These are phyloP conservation scores for Brachyrhaphis roseni DNA, from an alignment of 2,797 vertebrate genomes.

Conservation along the genomic window DNA sequence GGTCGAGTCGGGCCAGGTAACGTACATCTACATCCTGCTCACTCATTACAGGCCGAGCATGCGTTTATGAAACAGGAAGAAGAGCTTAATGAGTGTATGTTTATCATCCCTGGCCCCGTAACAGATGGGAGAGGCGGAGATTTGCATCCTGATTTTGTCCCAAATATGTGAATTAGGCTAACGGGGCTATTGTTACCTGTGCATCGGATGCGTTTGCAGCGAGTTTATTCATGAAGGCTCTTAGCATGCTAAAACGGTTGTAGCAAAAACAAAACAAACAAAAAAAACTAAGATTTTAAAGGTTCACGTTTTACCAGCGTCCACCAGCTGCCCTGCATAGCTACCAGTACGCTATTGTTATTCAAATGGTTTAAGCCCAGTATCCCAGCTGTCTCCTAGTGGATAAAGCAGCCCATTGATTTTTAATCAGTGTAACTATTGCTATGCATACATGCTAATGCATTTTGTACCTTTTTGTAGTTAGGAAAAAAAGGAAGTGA, in stretches of 20 bases:
- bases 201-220: background rate
- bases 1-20: conserved; percentile 56
- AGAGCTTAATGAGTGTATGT: background rate
- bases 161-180: conserved; percentile 48
- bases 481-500: conserved; percentile 11
- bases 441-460: background rate
- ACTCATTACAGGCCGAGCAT: background rate
- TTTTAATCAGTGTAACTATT: background rate
- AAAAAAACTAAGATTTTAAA: background rate
- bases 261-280: background rate
- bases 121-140: background rate
- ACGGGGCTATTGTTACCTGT: conserved; percentile 24
- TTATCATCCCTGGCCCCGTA: background rate
- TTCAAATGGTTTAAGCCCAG: conserved; percentile 49
- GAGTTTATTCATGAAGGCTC: background rate
- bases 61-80: background rate
- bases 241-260: background rate
- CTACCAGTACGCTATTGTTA: conserved; percentile 49
- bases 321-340: conserved; percentile 17
- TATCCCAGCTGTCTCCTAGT: conserved; percentile 47
- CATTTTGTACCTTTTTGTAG: background rate
- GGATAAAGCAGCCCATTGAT: conserved; percentile 14
- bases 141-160: background rate
- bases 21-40: conserved; percentile 25
- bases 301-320: background rate